Evolutionary conservation across 2,888 invertebrate genomes (phyloP).

Genomic region (Ernsta delagoae): DNA sequence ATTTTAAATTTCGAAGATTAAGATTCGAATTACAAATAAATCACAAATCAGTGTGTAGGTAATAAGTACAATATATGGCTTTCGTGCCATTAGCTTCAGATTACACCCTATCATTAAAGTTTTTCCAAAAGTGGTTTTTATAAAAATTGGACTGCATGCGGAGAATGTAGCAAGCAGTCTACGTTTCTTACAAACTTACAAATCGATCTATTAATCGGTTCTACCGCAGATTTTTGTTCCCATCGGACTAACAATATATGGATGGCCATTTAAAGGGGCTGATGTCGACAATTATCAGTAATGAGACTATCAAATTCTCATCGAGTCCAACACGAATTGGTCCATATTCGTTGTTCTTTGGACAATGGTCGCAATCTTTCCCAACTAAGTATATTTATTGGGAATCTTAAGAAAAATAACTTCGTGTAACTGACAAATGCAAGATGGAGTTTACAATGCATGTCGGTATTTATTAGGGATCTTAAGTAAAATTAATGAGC

Average conservation of each 20-base stretch:
- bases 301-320: constrained; percentile 53
- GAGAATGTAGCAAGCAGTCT: too few relatives aligned
- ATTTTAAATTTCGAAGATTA: too few relatives aligned
- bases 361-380: neutral
- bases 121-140: too few relatives aligned
- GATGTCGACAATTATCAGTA: constrained; percentile 65
- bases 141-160: too few relatives aligned
- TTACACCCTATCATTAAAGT: too few relatives aligned
- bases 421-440: too few relatives aligned
- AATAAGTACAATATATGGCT: too few relatives aligned
- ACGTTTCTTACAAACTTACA: neutral
- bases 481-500: neutral
- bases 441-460: too few relatives aligned
- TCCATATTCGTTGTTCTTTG: constrained; percentile 1
- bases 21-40: too few relatives aligned
- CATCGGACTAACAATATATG: constrained; percentile 55
- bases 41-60: too few relatives aligned
- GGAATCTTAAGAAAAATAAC: too few relatives aligned
- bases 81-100: too few relatives aligned
- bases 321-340: constrained; percentile 19
- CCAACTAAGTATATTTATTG: neutral
- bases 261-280: constrained; percentile 61
- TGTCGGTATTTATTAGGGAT: neutral
- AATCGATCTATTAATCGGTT: constrained; percentile 4
- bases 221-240: constrained; percentile 33